Base-by-base conservation (phyloP, 2,888 invertebrate species). In the Micoletzkya japonica region DNA sequence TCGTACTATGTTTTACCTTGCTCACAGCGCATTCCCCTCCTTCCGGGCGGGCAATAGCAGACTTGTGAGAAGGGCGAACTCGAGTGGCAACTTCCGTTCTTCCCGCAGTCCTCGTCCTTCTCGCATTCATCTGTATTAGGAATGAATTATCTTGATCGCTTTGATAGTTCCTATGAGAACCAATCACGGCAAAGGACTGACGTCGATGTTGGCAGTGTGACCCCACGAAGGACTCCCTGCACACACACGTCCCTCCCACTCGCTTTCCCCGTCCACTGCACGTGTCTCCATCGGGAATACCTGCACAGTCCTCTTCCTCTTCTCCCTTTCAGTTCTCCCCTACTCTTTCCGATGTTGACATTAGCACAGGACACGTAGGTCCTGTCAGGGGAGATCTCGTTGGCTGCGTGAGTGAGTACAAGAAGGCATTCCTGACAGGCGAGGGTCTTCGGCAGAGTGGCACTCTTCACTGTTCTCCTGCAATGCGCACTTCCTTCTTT, bases 11-110 rank as follows among this genome's bases (percentile, higher is more conserved):
- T 37, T 36, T 39, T 52, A 76, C 76, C 59, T 72, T 73, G 69
- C 56, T 79, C 75, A 68, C 80, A 80, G 36, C 72, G 73, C 60
- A 70, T 64, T 58, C 80, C 80, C 84, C 91, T 93, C 90, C 92
- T 94, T 24, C 95, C 95, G 68, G 90, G 89, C 72, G 93, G 91
- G 85, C 95, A 96, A 87, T 92, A 96, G 86, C 96, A 96, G 39
- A 26, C 64, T 50, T 39, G 30, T 36, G 52, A 36, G 14, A 52
- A 50, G 4, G 52, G 52, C 34, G 64, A 52, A 20, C 34, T 30
- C 2, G 52, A 32, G 28, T 93, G 88, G 86, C 96, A 96, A 82
- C 91, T 90, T 61, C 95, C 95, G 72, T 86, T 85, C 72, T 90
- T 89, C 0, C 93, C 93, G 85, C 96, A 96, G 86, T 95, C 94